Conservation (phyloP, 2,113 vertebrate genomes). For the Morone chrysops region DNA sequence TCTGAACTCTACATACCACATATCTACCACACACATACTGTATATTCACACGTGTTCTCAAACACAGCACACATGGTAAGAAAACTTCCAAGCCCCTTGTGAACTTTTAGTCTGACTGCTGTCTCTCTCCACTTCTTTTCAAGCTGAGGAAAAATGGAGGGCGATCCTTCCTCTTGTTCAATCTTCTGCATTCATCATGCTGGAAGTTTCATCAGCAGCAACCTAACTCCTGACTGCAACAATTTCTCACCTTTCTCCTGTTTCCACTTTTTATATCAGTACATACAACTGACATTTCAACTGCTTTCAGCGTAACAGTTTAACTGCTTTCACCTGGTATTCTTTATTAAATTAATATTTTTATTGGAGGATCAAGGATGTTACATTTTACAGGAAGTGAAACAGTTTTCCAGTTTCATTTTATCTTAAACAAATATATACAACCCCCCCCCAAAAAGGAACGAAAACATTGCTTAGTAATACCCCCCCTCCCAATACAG, state of each 20-base stretch:
- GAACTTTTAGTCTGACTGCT: constrained; percentile 17
- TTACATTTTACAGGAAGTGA: too few species aligned
- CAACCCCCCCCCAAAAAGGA: too few species aligned
- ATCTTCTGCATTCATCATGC: constrained; percentile 32
- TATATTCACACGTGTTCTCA: background rate
- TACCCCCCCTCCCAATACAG: too few species aligned
- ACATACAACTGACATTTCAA: background rate
- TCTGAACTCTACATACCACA: constrained; percentile 8
- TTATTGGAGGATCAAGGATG: too few species aligned
- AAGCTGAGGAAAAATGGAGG: constrained; percentile 28
- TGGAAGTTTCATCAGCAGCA: background rate
- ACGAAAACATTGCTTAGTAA: too few species aligned
- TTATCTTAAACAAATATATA: too few species aligned
- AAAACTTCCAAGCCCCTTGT: constrained; percentile 30
- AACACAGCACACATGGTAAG: background rate
- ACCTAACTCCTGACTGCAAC: background rate
- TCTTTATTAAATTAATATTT: too few species aligned
- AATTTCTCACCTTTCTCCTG: background rate
- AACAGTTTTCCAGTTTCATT: too few species aligned
- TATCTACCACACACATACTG: background rate
- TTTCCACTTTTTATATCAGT: background rate
- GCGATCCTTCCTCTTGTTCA: constrained; percentile 63
- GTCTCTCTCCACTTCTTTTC: background rate
- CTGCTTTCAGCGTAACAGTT: background rate
- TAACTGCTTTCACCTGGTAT: too few species aligned